Conservation (phyloP, 2,888 invertebrate species). For the Ochropleura plecta region DNA sequence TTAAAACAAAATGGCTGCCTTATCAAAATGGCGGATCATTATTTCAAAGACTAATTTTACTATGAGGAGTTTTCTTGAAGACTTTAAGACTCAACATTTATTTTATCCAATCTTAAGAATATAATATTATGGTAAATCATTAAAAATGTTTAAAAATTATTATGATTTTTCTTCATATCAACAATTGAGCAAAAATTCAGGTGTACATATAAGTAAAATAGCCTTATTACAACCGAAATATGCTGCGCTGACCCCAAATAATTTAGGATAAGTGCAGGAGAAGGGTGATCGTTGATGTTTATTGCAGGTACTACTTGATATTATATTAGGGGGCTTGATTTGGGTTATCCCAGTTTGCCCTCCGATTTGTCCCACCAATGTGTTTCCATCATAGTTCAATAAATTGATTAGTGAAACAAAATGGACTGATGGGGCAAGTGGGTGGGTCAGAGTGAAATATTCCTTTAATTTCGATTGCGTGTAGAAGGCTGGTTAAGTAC, state of each 20-base stretch:
- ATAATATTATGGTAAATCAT: not conserved
- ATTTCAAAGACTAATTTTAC: slow-evolving; percentile 34
- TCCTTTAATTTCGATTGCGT: not conserved
- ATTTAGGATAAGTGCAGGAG: no score
- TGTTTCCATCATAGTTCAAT: no score
- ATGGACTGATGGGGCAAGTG: no score
- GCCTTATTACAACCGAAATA: no score
- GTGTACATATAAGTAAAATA: not conserved
- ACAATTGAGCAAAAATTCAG: slow-evolving; percentile 47
- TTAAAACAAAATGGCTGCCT: slow-evolving; percentile 61
- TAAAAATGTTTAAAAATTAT: slow-evolving; percentile 1
- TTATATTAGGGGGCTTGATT: not conserved
- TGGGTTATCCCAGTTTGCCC: not conserved
- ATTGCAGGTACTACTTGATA: not conserved
- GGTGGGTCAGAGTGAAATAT: not conserved
- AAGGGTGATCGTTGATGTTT: not conserved
- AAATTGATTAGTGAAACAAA: no score
- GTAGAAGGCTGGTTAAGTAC: not conserved
- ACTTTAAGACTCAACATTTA: not conserved
- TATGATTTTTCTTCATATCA: not conserved
- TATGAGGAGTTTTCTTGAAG: slow-evolving; percentile 11
- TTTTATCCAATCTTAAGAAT: not conserved
- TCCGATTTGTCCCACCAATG: no score
- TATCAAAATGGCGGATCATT: slow-evolving; percentile 47
- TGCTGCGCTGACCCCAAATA: no score